Percentiles rank a stretch among this genome's conserved stretches.
These are phyloP conservation scores for Melanerpes aurifrons DNA, from an alignment of 2,113 vertebrate species.

Conservation along the genomic window DNA sequence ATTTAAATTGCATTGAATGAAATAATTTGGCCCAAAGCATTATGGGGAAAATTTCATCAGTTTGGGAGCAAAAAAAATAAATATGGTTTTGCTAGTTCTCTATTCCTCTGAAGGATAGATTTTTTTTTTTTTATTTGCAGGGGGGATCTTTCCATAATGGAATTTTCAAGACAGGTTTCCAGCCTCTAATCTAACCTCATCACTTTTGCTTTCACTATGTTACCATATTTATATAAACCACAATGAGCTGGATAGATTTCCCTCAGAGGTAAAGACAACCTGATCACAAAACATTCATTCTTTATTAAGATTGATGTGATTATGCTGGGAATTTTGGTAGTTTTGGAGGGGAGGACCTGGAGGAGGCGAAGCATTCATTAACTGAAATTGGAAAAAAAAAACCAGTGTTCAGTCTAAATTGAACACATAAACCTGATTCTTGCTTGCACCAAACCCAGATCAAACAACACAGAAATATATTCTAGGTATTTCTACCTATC, in stretches of 20 bases:
- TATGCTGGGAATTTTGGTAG: not conserved
- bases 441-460: not conserved
- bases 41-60: slow-evolving; percentile 7
- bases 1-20: slow-evolving; percentile 46
- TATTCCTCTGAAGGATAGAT: not conserved
- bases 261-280: not conserved
- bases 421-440: not conserved
- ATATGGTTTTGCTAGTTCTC: not conserved
- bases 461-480: not conserved
- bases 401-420: not conserved
- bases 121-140: not conserved
- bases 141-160: not conserved
- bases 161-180: slow-evolving; percentile 25
- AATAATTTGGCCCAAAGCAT: slow-evolving; percentile 22
- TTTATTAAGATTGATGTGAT: not conserved
- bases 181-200: not conserved
- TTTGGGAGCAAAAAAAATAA: slow-evolving; percentile 20
- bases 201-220: not conserved
- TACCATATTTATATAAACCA: not conserved
- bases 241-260: not conserved
- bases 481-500: not conserved
- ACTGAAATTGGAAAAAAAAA: not conserved
- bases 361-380: not conserved
- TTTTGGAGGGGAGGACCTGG: not conserved
- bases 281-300: not conserved